Evolutionary conservation across 2,113 vertebrate species (phyloP).

Genomic region (Cryptotis parvus): DNA sequence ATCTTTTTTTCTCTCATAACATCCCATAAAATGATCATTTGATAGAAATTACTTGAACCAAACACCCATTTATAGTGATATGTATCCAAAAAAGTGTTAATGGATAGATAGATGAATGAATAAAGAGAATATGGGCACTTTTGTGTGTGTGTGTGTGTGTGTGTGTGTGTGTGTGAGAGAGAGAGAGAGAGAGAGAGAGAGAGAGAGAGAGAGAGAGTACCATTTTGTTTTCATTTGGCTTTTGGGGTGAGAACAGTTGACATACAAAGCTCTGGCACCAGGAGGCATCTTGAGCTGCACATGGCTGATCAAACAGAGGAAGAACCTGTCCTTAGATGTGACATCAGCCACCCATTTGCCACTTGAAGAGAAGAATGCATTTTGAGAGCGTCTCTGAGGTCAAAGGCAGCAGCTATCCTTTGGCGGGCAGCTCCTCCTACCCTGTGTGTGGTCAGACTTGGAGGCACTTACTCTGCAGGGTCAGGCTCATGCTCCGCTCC

Average conservation of each 20-base stretch:
- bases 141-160: too few relatives aligned
- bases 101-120: not conserved
- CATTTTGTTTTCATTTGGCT: not conserved
- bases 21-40: not conserved
- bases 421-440: not conserved
- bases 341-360: not conserved
- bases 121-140: not conserved
- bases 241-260: not conserved
- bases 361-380: not conserved
- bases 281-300: not conserved
- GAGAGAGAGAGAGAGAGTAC: too few relatives aligned
- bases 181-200: too few relatives aligned
- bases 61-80: not conserved
- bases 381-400: not conserved
- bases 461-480: constrained; percentile 92
- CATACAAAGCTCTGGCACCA: not conserved
- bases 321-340: not conserved
- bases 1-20: not conserved
- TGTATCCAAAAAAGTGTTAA: not conserved
- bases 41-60: constrained; percentile 7
- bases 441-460: too few relatives aligned
- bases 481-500: constrained; percentile 93
- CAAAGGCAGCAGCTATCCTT: not conserved
- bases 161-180: too few relatives aligned
- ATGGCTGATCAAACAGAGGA: not conserved